Base-by-base conservation (phyloP, 1,140 invertebrate genomes). In the Drosophila equinoxialis region DNA sequence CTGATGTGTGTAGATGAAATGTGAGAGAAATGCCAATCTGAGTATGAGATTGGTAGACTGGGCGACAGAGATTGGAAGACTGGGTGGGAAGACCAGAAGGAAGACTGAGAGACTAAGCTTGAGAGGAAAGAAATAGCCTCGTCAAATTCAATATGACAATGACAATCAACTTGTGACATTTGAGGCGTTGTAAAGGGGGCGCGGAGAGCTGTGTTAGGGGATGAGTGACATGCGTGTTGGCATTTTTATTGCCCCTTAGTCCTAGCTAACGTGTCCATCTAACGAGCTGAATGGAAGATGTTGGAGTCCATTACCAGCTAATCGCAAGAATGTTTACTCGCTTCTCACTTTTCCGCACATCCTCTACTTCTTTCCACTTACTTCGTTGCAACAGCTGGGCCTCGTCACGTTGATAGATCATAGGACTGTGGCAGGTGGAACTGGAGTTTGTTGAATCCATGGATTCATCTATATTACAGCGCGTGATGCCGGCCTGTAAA, bases 381-480 rank as follows among this genome's bases (percentile, higher is more conserved):
- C 90, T 81, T 79, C 77, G 90, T 68, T 91, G 90, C 75, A 92
- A 61, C 75, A 92, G 82, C 74, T 92, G 91, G 30, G 91, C 68
- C 74, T 92, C 91, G 64, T 92, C 91, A 66, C 91, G 86, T 63
- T 91, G 90, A 75, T 91, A 81, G 63, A 92, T 74, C 91, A 92
- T 92, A 60, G 91, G 91, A 54, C 91, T 92, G 63, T 91, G 90
- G 71, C 91, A 92, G 65, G 91, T 92, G 54, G 91, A 92, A 26
- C 90, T 91, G 23, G 91, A 92, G 69, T 91, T 87, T 39, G 90
- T 92, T 11, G 91, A 92, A 73, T 92, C 91, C 8, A 92, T 89
- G 26, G 91, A 92, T 51, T 91, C 91, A 60, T 92, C 91, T 6
- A 92, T 91, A 57, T 92, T 92, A 75, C 87, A 92, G 2, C 91